Evolutionary conservation across 2,888 invertebrate species (phyloP), one percentile per base, ranked within the genome.

Genomic region (Idaea straminata): DNA sequence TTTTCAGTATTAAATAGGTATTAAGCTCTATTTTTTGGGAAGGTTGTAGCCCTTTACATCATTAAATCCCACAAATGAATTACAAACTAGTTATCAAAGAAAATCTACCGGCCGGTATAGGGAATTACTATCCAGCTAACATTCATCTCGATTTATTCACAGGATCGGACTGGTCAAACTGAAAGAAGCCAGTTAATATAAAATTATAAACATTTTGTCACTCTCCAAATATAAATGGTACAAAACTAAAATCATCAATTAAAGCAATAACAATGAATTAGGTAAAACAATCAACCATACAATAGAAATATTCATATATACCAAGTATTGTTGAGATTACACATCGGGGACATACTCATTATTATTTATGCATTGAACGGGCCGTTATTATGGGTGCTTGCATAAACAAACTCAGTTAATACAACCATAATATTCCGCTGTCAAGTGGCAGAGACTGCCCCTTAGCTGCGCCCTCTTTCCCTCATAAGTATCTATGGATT

Each of bases 291-390:
- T 47, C 47, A 47, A 10, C 47, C 47, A 13, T 47, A 47, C 47
- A 47, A 59, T 59, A 59, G 25, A 59, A 16, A 16, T 25, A 59
- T 59, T 59, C 59, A 34, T 10, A 59, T 59, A 59, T 59, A 59
- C 5, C 25, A 15, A 59, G 59, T 59, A 59, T 25, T 25, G 58
- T 6, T 15, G 16, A 59, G 59, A 59, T 34, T 59, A 59, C 59
- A 25, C 59, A 6, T 59, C 34, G 59, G 59, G 61, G 15, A 5
- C 36, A 36, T n/a, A 38, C 25, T 59, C 63, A 72, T 70, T 69
- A 72, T 70, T 70, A 72, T 70, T 67, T 68, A 70, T 67, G 34
- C 66, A 68, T 67, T 47, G 47, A 47, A 47, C 13, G 13, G 47
- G 47, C 10, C 47, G 47, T 47, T 47, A 47, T 47, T 47, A 13